These are phyloP conservation scores for Stichopus horrens DNA, from an alignment of 53 echinoderm and acorn worm species.

Conservation along the genomic window DNA sequence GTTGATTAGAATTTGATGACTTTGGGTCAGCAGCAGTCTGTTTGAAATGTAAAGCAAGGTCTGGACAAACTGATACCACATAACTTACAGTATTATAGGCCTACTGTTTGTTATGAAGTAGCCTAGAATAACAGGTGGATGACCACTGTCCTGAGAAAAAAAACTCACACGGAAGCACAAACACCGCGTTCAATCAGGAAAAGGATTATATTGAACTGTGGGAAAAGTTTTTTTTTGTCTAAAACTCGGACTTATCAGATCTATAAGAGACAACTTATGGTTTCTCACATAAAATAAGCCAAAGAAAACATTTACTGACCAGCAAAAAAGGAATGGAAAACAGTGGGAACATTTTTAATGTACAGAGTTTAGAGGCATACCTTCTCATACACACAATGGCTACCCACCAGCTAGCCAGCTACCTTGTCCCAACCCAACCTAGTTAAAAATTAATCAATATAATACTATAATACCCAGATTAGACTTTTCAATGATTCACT, in stretches of 20 bases:
- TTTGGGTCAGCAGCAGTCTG: neutral
- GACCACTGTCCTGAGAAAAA: neutral
- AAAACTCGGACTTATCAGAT: no score
- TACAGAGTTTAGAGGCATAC: no score
- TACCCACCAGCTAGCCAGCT: no score
- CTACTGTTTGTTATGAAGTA: neutral
- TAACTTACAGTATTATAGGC: no score
- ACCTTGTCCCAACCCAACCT: neutral
- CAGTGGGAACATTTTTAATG: no score
- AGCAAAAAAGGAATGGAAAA: no score
- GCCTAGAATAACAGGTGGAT: neutral
- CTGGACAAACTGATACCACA: neutral
- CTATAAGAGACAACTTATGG: no score
- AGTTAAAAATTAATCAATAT: neutral
- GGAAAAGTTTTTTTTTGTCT: no score
- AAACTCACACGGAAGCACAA: neutral
- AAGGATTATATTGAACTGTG: neutral
- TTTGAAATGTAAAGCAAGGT: neutral
- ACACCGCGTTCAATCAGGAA: neutral
- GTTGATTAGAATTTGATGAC: conserved; percentile 31
- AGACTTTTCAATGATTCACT: neutral
- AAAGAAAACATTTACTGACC: no score
- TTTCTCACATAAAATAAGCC: no score
- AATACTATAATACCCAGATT: neutral
- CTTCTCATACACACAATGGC: no score